Evolutionary conservation across 2,797 vertebrate genomes (phyloP).

Genomic region (Melanogrammus aeglefinus): DNA sequence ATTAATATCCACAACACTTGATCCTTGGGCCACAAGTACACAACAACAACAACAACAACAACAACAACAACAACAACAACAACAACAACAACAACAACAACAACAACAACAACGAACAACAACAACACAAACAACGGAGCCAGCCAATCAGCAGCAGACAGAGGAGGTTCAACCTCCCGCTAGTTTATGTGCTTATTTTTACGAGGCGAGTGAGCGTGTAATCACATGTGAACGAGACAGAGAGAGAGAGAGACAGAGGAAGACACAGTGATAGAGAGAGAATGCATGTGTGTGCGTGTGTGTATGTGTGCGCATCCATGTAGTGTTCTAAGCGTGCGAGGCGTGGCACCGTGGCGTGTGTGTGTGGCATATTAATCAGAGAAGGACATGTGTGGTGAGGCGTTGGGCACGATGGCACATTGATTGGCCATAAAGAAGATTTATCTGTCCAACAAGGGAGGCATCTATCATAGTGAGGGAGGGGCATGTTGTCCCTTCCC

Average conservation of each 20-base stretch:
- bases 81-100: too few species aligned
- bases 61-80: too few species aligned
- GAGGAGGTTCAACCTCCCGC: background rate
- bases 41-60: conserved; percentile 1
- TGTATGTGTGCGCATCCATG: conserved; percentile 16
- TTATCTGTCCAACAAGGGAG: conserved; percentile 59
- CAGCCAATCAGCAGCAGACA: background rate
- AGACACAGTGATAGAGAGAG: background rate
- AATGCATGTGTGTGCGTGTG: background rate
- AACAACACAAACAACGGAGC: background rate
- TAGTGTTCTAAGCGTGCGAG: conserved; percentile 38
- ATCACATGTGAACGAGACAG: background rate
- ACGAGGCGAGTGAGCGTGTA: too few species aligned
- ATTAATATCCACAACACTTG: too few species aligned
- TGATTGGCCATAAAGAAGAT: conserved; percentile 71
- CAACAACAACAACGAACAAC: background rate
- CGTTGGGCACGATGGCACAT: conserved; percentile 56
- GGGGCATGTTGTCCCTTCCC: conserved; percentile 40
- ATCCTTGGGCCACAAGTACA: background rate
- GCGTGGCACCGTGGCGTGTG: conserved; percentile 24
- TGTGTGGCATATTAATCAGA: conserved; percentile 61
- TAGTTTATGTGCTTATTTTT: background rate
- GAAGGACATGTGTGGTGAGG: conserved; percentile 50
- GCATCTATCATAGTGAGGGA: conserved; percentile 64
- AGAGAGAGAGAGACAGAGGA: background rate